Percentiles rank a stretch among this genome's conserved stretches.
Evolutionary conservation across 2,888 invertebrate species (phyloP).

Genomic region (Sinohyriopsis cumingii): DNA sequence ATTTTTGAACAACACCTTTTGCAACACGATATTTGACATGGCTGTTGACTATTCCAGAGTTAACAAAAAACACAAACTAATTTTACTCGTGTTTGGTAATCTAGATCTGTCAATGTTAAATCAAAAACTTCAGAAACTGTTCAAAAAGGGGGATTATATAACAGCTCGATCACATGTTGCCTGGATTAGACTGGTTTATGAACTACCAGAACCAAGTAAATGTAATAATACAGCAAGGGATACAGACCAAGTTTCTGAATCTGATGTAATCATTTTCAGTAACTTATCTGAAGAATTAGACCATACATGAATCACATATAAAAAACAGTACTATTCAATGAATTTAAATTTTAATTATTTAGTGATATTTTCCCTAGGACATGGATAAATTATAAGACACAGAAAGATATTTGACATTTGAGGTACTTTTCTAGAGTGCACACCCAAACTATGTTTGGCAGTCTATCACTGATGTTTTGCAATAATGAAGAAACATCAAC

Average conservation of each 20-base stretch:
- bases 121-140: constrained; percentile 32
- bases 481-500: too few relatives aligned
- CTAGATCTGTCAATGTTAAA: constrained; percentile 37
- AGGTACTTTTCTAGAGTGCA: too few relatives aligned
- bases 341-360: too few relatives aligned
- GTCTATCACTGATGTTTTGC: too few relatives aligned
- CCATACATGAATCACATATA: too few relatives aligned
- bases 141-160: constrained; percentile 44
- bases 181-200: constrained; percentile 43
- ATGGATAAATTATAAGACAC: too few relatives aligned
- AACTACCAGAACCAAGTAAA: constrained; percentile 36
- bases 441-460: too few relatives aligned
- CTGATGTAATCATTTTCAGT: constrained; percentile 42
- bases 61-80: constrained; percentile 26
- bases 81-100: constrained; percentile 38
- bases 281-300: constrained; percentile 18
- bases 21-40: constrained; percentile 23
- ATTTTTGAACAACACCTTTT: constrained; percentile 33
- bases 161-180: constrained; percentile 41
- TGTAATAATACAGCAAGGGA: constrained; percentile 1
- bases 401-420: too few relatives aligned
- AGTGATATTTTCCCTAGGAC: too few relatives aligned
- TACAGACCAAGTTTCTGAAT: constrained; percentile 28
- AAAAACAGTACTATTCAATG: too few relatives aligned
- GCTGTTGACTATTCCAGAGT: constrained; percentile 17